Evolutionary conservation across 2,888 invertebrate species (phyloP).

Genomic region (Trimorus sp.): DNA sequence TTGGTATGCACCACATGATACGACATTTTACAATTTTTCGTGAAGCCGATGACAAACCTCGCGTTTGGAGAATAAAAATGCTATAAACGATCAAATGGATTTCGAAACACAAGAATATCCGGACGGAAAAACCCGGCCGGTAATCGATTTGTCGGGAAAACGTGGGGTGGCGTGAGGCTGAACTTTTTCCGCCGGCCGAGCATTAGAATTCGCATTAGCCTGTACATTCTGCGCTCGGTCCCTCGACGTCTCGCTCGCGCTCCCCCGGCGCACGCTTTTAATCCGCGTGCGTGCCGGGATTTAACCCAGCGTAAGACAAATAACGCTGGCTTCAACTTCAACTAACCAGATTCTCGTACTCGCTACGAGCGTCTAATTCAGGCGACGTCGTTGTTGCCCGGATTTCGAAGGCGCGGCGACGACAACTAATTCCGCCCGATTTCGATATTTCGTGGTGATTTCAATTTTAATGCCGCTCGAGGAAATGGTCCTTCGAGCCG

Average conservation of each 20-base stretch:
- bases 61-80: too few species aligned
- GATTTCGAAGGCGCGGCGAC: slow-evolving; percentile 28
- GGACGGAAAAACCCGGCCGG: too few species aligned
- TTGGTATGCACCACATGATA: too few species aligned
- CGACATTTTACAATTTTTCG: too few species aligned
- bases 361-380: slow-evolving; percentile 27
- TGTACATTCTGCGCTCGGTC: slow-evolving; percentile 4
- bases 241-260: neutral
- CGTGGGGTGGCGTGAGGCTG: neutral
- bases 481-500: neutral
- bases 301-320: slow-evolving; percentile 41
- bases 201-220: slow-evolving; percentile 37
- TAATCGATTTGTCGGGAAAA: slow-evolving; percentile 10
- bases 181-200: slow-evolving; percentile 25
- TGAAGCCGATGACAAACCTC: too few species aligned
- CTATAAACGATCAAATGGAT: too few species aligned
- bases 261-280: slow-evolving; percentile 6
- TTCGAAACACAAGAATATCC: too few species aligned
- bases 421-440: slow-evolving; percentile 28
- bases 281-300: slow-evolving; percentile 41
- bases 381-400: slow-evolving; percentile 13
- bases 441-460: slow-evolving; percentile 30
- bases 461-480: slow-evolving; percentile 18
- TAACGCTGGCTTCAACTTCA: slow-evolving; percentile 32
- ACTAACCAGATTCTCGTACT: slow-evolving; percentile 40